These are phyloP conservation scores for Peromyscus eremicus DNA, from an alignment of 2,797 vertebrate genomes.

Conservation along the genomic window DNA sequence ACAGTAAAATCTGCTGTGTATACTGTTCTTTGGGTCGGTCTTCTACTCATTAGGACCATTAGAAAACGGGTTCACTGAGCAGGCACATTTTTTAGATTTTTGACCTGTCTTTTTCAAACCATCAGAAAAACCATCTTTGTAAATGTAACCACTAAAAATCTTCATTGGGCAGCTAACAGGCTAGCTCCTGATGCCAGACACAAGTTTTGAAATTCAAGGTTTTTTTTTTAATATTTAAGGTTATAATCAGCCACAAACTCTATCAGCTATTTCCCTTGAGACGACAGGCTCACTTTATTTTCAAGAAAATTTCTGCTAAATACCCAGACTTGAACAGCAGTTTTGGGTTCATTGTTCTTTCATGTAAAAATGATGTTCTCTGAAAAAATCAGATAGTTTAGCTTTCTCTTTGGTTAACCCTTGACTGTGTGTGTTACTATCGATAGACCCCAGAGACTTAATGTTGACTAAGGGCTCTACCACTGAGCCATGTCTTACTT, in stretches of 20 bases:
- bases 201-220: slow-evolving; percentile 27
- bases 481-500: background rate
- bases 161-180: background rate
- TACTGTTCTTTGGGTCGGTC: background rate
- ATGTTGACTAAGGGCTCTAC: background rate
- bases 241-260: background rate
- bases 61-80: background rate
- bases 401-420: background rate
- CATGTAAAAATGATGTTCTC: background rate
- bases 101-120: background rate
- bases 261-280: background rate
- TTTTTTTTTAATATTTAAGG: background rate
- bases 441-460: background rate
- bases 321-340: background rate
- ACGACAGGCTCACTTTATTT: background rate
- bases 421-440: background rate
- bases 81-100: background rate
- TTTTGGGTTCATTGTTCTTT: background rate
- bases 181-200: background rate
- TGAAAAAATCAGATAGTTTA: background rate
- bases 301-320: background rate
- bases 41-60: background rate
- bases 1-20: background rate
- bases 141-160: background rate
- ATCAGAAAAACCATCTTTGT: background rate